A percentile compares a stretch with the other conserved stretches of the same genome.
Evolutionary conservation across 2,888 invertebrate genomes (phyloP).

Genomic region (Cheilosia pagana): DNA sequence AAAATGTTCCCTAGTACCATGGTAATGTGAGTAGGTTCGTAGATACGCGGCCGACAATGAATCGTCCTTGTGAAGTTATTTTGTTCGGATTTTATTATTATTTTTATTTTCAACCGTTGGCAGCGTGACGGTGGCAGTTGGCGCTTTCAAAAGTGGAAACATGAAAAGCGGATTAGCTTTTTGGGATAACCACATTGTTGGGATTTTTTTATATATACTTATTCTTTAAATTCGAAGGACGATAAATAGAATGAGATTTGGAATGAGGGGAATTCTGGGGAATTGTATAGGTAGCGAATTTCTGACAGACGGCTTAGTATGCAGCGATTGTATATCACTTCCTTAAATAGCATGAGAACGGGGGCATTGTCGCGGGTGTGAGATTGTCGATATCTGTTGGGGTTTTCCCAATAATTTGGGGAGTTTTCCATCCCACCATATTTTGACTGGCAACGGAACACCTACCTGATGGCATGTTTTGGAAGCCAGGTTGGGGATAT

Average conservation of each 20-base stretch:
- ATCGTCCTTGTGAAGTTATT: conserved; percentile 22
- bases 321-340: too few species aligned
- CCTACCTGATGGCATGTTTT: too few species aligned
- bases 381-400: too few species aligned
- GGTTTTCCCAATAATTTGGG: too few species aligned
- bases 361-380: too few species aligned
- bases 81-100: background rate
- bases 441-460: too few species aligned
- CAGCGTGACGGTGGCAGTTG: conserved; percentile 13
- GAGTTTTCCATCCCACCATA: too few species aligned
- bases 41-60: conserved; percentile 8
- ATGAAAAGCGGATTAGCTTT: conserved; percentile 51
- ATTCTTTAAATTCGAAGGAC: conserved; percentile 5
- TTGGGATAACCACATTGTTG: conserved; percentile 19
- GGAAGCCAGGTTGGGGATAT: too few species aligned
- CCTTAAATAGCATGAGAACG: too few species aligned
- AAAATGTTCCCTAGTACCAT: conserved; percentile 39
- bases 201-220: background rate
- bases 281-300: too few species aligned
- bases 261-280: background rate
- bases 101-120: conserved; percentile 3
- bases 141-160: conserved; percentile 20
- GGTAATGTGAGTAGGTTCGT: conserved; percentile 8
- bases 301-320: too few species aligned
- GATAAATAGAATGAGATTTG: background rate